Conservation (phyloP, 1,140 invertebrate species). For the Dufourea novaeangliae region DNA sequence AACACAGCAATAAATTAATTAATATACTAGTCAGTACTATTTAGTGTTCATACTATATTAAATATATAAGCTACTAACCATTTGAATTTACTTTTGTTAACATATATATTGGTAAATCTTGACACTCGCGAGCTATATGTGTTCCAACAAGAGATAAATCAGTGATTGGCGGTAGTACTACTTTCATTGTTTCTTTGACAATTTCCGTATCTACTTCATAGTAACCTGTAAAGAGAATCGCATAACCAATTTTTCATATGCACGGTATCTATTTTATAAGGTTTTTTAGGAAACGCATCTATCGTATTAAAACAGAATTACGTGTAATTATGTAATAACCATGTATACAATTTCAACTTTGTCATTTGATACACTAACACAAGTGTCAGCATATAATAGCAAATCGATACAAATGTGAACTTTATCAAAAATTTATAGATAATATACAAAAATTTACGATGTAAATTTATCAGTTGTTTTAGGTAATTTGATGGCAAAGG, state of each 20-base stretch:
- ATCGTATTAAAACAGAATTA: no score
- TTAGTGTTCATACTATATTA: conserved; percentile 24
- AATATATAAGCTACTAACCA: conserved; percentile 61
- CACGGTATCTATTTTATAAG: background rate
- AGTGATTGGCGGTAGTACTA: conserved; percentile 87
- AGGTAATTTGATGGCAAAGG: no score
- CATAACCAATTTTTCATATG: background rate
- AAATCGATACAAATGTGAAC: no score
- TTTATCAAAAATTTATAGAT: no score
- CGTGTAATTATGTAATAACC: no score
- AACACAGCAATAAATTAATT: conserved; percentile 68
- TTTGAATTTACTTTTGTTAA: conserved; percentile 84
- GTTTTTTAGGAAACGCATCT: no score
- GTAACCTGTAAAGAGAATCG: conserved; percentile 82
- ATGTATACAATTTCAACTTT: no score
- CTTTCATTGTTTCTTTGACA: conserved; percentile 89
- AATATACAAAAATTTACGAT: no score
- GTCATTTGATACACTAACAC: no score
- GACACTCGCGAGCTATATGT: conserved; percentile 88
- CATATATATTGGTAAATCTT: conserved; percentile 87
- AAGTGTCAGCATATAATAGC: no score
- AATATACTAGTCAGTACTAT: conserved; percentile 11
- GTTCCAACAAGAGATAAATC: conserved; percentile 86
- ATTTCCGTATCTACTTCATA: conserved; percentile 92
- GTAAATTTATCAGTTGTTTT: no score